phyloP scores from a whole-genome alignment of 2,113 vertebrate species.

The Caretta caretta region DNA sequence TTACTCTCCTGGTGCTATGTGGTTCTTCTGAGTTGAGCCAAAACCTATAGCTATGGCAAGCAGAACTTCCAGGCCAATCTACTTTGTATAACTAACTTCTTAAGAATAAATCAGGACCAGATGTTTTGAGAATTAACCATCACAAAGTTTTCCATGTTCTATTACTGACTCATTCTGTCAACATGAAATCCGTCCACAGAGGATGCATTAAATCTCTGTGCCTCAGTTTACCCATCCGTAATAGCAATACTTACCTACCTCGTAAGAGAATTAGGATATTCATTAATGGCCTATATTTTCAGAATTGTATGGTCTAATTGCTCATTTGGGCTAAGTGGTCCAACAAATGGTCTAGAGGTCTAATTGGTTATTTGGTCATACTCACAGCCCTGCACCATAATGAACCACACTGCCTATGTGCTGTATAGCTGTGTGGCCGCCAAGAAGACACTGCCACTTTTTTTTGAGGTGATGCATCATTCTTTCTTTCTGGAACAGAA shows the following conservation, averaged over 20 bases:
- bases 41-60: not conserved
- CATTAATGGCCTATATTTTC: constrained; percentile 12
- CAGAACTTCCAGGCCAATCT: not conserved
- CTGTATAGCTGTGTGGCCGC: not conserved
- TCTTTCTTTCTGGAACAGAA: not conserved
- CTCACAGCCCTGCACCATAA: not conserved
- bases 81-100: not conserved
- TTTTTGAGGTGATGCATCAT: constrained; percentile 27
- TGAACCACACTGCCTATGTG: not conserved
- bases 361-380: not conserved
- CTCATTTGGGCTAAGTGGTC: not conserved
- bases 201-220: constrained; percentile 3
- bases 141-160: not conserved
- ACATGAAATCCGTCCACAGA: not conserved
- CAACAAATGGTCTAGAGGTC: not conserved
- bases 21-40: not conserved
- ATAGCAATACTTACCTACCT: constrained; percentile 21
- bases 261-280: not conserved
- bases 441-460: constrained; percentile 14
- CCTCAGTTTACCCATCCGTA: constrained; percentile 29
- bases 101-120: not conserved
- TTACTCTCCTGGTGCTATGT: not conserved
- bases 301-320: constrained; percentile 13
- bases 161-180: not conserved
- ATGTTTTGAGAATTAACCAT: constrained; percentile 26